A percentile compares a stretch with the other conserved stretches of the same genome.
These are phyloP conservation scores for Passer domesticus DNA, from an alignment of 2,113 vertebrate genomes.

Conservation along the genomic window DNA sequence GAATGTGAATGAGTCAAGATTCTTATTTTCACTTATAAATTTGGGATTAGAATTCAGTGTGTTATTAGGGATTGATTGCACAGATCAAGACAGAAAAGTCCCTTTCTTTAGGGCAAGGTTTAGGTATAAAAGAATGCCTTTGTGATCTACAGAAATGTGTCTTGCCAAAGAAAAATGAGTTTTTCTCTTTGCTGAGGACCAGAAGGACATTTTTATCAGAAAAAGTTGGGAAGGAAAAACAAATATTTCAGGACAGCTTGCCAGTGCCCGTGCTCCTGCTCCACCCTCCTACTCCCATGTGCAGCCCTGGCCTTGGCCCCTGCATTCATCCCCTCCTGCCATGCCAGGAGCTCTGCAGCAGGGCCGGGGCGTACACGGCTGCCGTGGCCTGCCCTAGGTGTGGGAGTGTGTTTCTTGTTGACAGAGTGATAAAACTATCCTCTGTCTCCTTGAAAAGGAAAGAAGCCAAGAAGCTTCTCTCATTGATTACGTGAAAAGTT, in stretches of 20 bases:
- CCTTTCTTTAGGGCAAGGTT: neutral
- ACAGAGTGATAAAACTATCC: too few relatives aligned
- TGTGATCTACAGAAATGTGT: neutral
- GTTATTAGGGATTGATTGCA: neutral
- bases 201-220: neutral
- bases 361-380: fast-evolving
- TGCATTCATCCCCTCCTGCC: neutral
- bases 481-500: too few relatives aligned
- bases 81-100: neutral
- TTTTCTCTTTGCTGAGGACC: neutral
- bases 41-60: neutral
- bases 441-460: too few relatives aligned
- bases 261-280: neutral
- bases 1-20: neutral
- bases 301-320: neutral
- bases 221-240: neutral
- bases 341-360: neutral
- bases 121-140: neutral
- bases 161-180: neutral
- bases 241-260: neutral
- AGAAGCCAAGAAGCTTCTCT: too few relatives aligned
- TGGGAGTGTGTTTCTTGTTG: too few relatives aligned
- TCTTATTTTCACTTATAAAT: neutral
- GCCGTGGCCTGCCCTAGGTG: neutral
- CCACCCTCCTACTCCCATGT: neutral